A percentile compares a stretch with the other conserved stretches of the same genome.
Evolutionary conservation across 2,113 vertebrate genomes (phyloP).

Genomic region (Orthonyx spaldingii): DNA sequence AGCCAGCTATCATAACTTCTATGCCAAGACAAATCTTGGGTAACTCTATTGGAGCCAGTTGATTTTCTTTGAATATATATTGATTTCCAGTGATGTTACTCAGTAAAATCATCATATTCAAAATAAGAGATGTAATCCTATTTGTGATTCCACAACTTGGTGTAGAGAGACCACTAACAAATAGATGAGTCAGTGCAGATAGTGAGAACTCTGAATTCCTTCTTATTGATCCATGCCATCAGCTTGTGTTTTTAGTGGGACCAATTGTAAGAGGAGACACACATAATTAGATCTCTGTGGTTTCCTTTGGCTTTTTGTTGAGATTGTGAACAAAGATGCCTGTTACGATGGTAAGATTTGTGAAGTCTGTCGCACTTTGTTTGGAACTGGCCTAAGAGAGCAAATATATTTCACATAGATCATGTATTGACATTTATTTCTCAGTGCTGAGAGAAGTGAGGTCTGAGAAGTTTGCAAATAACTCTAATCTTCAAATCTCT

Average conservation of each 20-base stretch:
- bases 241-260: background rate
- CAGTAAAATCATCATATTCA: background rate
- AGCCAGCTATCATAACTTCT: background rate
- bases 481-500: slow-evolving; percentile 18
- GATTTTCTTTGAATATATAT: background rate
- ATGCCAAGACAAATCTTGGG: background rate
- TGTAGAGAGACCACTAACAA: background rate
- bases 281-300: background rate
- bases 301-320: background rate
- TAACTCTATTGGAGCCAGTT: background rate
- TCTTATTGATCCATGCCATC: background rate
- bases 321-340: background rate
- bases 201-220: background rate
- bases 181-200: background rate
- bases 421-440: background rate
- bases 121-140: background rate
- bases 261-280: background rate
- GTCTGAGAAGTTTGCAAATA: slow-evolving; percentile 1
- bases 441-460: background rate
- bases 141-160: background rate
- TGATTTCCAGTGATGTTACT: background rate
- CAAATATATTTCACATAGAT: background rate
- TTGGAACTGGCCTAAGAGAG: background rate
- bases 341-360: background rate
- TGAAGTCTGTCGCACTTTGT: background rate